Conservation (phyloP, 2,797 vertebrate species). For the Myotis myotis region DNA sequence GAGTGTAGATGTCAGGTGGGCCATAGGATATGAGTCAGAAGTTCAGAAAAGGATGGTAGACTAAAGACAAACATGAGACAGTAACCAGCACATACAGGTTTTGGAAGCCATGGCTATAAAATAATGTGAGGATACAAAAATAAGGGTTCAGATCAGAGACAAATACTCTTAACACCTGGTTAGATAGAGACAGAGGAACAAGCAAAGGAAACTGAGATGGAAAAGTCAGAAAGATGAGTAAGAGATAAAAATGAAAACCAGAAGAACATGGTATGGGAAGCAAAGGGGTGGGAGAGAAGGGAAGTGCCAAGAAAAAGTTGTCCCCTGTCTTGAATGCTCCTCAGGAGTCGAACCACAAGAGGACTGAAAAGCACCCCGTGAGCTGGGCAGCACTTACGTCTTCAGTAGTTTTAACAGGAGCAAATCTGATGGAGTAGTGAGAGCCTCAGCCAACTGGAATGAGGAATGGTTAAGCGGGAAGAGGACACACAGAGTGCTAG, state of each 20-base stretch:
- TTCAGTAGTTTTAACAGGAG: neutral
- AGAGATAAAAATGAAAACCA: neutral
- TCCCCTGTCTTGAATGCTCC: neutral
- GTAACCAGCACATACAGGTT: neutral
- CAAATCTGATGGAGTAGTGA: neutral
- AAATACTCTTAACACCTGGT: neutral
- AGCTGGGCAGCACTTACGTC: neutral
- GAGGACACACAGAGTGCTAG: neutral
- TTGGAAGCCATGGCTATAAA: neutral
- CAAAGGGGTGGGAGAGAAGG: neutral
- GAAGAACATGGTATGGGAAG: neutral
- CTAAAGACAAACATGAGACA: neutral
- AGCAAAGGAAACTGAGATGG: neutral
- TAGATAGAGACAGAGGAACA: neutral
- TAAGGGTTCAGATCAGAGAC: neutral
- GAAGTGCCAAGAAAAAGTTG: neutral
- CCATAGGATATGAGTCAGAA: constrained; percentile 11
- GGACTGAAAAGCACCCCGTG: neutral
- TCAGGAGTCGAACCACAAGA: neutral
- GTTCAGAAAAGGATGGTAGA: neutral
- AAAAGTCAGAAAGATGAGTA: neutral
- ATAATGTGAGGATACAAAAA: neutral
- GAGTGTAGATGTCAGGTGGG: neutral
- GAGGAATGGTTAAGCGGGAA: neutral
- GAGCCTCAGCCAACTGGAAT: neutral